phyloP scores from a whole-genome alignment of 2,888 invertebrate species.

The Elaeidobius kamerunicus region DNA sequence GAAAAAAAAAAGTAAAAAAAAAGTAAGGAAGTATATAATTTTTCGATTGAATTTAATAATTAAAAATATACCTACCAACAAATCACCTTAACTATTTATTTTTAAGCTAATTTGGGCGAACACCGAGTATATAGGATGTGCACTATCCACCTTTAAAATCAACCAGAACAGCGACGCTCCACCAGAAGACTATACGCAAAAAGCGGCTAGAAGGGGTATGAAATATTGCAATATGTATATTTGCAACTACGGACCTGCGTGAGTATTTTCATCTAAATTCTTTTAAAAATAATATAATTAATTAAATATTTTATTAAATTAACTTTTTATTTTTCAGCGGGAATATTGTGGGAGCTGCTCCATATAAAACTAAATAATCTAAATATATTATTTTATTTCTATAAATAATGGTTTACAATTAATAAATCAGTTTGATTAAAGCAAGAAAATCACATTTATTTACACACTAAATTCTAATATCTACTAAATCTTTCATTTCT shows the following conservation, averaged over 20 bases:
- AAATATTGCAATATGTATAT: no score
- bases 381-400: no score
- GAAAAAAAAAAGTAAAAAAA: not conserved
- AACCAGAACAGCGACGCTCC: conserved; percentile 2
- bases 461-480: no score
- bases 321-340: conserved; percentile 32
- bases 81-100: conserved; percentile 6
- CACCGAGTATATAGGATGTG: conserved; percentile 34
- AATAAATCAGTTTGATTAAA: no score
- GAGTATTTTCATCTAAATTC: conserved; percentile 8
- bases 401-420: no score
- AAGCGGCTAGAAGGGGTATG: no score
- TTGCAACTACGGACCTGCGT: conserved; percentile 32
- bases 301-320: no score
- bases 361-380: conserved; percentile 27
- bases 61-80: no score
- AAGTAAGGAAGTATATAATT: conserved; percentile 2
- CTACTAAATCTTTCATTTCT: no score
- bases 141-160: conserved; percentile 24
- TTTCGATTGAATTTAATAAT: no score
- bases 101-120: conserved; percentile 32
- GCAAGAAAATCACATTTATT: no score
- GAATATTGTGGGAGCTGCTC: conserved; percentile 28
- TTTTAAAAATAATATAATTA: not conserved
- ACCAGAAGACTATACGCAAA: no score